phyloP scores from a whole-genome alignment of 2,797 vertebrate genomes.

The Sebastolobus alascanus region DNA sequence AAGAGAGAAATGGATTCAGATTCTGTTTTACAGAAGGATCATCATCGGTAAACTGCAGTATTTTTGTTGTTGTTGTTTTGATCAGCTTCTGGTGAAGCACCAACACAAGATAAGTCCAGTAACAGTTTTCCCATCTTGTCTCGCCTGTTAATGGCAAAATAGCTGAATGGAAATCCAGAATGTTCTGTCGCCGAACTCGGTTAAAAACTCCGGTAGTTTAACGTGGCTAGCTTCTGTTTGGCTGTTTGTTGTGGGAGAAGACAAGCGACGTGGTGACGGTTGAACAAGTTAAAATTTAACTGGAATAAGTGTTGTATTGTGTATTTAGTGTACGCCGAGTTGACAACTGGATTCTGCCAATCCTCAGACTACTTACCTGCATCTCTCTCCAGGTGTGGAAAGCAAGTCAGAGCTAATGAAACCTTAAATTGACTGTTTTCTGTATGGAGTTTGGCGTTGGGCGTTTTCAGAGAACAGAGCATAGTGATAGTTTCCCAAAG shows the following conservation, averaged over 20 bases:
- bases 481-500: neutral
- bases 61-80: too few species aligned
- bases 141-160: fast-evolving
- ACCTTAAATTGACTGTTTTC: neutral
- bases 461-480: too few species aligned
- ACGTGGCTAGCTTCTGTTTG: too few species aligned
- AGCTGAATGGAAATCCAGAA: neutral
- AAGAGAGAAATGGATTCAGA: too few species aligned
- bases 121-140: neutral
- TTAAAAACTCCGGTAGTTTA: neutral
- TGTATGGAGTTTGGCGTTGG: neutral
- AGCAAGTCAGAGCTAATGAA: fast-evolving
- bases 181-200: neutral
- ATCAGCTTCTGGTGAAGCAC: too few species aligned
- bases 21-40: too few species aligned
- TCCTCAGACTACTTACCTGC: fast-evolving
- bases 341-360: fast-evolving
- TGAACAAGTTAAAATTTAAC: neutral
- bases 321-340: neutral
- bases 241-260: too few species aligned
- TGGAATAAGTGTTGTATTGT: neutral
- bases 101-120: conserved; percentile 9
- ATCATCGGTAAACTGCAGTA: too few species aligned
- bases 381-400: neutral
- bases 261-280: neutral